phyloP scores from a whole-genome alignment of 2,113 vertebrate species.

The Marmota flaviventris region DNA sequence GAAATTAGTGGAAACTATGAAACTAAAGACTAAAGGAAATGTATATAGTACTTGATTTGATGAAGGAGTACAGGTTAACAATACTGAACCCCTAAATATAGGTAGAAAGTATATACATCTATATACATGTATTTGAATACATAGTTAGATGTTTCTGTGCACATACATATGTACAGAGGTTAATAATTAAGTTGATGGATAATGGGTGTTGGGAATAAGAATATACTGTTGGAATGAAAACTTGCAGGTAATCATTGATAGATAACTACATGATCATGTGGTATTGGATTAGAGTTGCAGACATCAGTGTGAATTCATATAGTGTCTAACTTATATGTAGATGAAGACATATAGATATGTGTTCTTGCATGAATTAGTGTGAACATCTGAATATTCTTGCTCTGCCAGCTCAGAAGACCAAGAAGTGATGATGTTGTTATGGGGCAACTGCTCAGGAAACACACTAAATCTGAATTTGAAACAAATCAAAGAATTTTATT shows the following conservation, averaged over 20 bases:
- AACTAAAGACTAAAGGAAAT: background rate
- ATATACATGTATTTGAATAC: too few relatives aligned
- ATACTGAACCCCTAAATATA: background rate
- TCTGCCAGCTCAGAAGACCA: background rate
- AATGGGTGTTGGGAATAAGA: background rate
- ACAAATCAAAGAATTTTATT: too few relatives aligned
- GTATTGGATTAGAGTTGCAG: background rate
- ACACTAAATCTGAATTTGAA: too few relatives aligned
- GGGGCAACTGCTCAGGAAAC: too few relatives aligned
- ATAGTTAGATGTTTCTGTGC: too few relatives aligned
- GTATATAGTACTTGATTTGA: background rate
- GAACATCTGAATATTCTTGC: background rate
- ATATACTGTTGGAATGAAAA: background rate
- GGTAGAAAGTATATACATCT: background rate
- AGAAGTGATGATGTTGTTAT: background rate
- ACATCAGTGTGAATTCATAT: background rate
- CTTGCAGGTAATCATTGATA: background rate
- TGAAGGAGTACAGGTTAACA: background rate
- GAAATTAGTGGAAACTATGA: background rate
- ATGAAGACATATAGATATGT: background rate
- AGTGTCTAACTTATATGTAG: background rate
- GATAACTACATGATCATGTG: background rate
- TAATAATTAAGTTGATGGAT: background rate
- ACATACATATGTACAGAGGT: background rate
- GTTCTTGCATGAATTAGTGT: background rate